Evolutionary conservation across 1,140 invertebrate genomes (phyloP), one percentile per base, ranked within the genome.

Genomic region (Megalopta genalis): DNA sequence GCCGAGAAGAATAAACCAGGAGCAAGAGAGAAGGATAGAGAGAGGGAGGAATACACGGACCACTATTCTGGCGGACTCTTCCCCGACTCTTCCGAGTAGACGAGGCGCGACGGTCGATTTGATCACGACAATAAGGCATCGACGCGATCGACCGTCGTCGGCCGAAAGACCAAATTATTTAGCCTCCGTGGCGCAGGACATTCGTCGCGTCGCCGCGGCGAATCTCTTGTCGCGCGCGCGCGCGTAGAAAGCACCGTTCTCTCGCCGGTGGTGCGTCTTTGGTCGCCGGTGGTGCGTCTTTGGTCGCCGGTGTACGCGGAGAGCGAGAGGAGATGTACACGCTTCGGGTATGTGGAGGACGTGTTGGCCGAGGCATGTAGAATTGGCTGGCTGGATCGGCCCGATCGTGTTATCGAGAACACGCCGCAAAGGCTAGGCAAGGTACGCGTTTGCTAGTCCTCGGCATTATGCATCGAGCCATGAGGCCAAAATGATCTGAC

Each of bases 341-440:
- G 5, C 14, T 52, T 42, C n/a, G 59, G 32, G 25, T 64, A 42
- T 54, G 18, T 72, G 32, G 54, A 57, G 54, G 8, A 57, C 6
- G 2, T 1, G 3, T 21, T 52, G n/a, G 42, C 27, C 52, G 42
- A 39, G 57, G 59, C 72, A 75, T 72, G 18, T 72, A 67, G 68
- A 87, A 83, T 37, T 87, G 87, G 78, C 81, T 88, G 82, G 87
- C 77, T 79, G 75, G 65, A 76, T 80, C 73, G 67, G 27, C 49
- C n/a, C 52, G 77, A 83, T 54, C 67, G 54, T n/a, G n/a, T 52
- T 83, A 60, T 32, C 68, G 84, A 84, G 60, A 37, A 84, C n/a
- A n/a, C 85, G 85, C 83, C 84, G 85, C 83, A 85, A 86, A 65
- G 87, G 83, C 88, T 87, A 79, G 84, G 77, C 77, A 83, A 66